These are phyloP conservation scores for Cantharis flavilabris DNA, from an alignment of 2,888 invertebrate genomes.

Conservation along the genomic window DNA sequence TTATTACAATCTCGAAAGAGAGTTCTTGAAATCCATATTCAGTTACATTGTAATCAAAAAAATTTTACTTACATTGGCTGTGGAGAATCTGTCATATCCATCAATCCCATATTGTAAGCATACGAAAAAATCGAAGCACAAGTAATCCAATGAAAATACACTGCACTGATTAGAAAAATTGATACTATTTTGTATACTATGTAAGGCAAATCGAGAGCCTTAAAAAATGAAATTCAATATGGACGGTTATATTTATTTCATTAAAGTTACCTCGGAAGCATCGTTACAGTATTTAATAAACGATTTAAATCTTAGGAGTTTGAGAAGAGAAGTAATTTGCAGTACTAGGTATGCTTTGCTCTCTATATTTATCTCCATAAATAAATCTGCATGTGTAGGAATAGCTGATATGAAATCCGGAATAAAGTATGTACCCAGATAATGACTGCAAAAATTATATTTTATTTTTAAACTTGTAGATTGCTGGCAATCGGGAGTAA, in stretches of 20 bases:
- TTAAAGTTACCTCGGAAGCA: slow-evolving; percentile 27
- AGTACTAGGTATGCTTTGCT: slow-evolving; percentile 10
- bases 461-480: neutral
- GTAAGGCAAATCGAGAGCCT: slow-evolving; percentile 29
- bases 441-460: slow-evolving; percentile 43
- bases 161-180: slow-evolving; percentile 17
- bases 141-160: slow-evolving; percentile 32
- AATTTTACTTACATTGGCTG: neutral
- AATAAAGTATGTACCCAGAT: slow-evolving; percentile 45
- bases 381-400: slow-evolving; percentile 28
- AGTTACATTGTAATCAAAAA: too few species aligned
- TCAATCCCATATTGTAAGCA: neutral
- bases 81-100: neutral
- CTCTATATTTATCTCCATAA: neutral
- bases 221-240: slow-evolving; percentile 10
- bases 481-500: neutral
- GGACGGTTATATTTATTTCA: neutral
- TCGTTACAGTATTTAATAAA: slow-evolving; percentile 28
- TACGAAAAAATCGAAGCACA: slow-evolving; percentile 27
- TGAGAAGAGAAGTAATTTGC: slow-evolving; percentile 25
- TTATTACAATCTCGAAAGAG: too few species aligned
- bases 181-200: slow-evolving; percentile 18
- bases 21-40: too few species aligned
- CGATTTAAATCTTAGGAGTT: slow-evolving; percentile 31
- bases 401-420: slow-evolving; percentile 49